Conservation (phyloP, 2,888 invertebrate species). For the Thymelicus sylvestris region DNA sequence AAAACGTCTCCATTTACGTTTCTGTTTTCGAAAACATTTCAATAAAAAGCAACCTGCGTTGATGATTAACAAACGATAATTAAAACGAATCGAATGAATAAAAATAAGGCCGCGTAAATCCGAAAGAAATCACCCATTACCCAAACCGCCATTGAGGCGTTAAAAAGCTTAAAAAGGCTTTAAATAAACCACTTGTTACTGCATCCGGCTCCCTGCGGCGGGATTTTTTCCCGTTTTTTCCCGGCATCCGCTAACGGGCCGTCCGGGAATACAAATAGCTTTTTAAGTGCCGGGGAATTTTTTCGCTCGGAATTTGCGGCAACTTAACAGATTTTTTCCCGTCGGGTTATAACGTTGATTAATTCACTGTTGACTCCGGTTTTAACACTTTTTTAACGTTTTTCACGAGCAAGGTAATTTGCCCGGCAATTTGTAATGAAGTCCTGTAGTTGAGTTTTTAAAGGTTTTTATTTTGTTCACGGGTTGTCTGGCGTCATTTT, state of each 20-base stretch:
- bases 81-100: slow-evolving; percentile 8
- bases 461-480: slow-evolving; percentile 29
- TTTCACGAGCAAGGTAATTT: slow-evolving; percentile 49
- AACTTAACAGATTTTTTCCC: slow-evolving; percentile 71
- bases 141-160: slow-evolving; percentile 28
- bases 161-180: slow-evolving; percentile 34
- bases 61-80: background rate
- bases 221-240: slow-evolving; percentile 38
- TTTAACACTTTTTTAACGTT: slow-evolving; percentile 52
- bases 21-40: no score
- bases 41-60: no score
- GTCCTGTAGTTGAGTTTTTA: slow-evolving; percentile 46
- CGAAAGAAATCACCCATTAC: slow-evolving; percentile 30
- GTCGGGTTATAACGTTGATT: slow-evolving; percentile 59
- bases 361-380: slow-evolving; percentile 56
- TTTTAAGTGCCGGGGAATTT: slow-evolving; percentile 66
- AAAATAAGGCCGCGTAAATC: slow-evolving; percentile 12
- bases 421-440: slow-evolving; percentile 48
- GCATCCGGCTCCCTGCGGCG: slow-evolving; percentile 31
- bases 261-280: slow-evolving; percentile 60
- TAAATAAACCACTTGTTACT: slow-evolving; percentile 38
- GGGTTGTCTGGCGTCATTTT: slow-evolving; percentile 27
- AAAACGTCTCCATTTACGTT: no score
- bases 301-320: slow-evolving; percentile 53
- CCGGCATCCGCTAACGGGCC: slow-evolving; percentile 49